Evolutionary conservation across 2,113 vertebrate genomes (phyloP).

Genomic region (Asarcornis scutulata): DNA sequence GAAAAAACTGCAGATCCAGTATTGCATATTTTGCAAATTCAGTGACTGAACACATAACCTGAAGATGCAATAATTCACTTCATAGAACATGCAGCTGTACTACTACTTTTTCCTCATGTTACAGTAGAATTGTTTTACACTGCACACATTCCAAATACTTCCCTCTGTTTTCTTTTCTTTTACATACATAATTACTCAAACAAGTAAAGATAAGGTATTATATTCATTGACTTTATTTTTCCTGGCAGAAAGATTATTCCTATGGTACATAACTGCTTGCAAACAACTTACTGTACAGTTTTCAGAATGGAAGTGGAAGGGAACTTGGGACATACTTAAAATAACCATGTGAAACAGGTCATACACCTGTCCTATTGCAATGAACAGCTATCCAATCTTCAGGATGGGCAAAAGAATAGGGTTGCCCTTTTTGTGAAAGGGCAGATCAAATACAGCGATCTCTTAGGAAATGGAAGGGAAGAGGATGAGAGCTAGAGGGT

Average conservation of each 20-base stretch:
- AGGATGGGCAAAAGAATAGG: not conserved
- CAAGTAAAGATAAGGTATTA: not conserved
- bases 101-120: not conserved
- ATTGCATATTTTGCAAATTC: not conserved
- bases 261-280: not conserved
- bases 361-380: not conserved
- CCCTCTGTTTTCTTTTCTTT: not conserved
- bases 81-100: not conserved
- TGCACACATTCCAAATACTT: fast-evolving
- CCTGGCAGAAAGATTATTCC: not conserved
- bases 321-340: not conserved
- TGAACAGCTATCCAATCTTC: not conserved
- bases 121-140: not conserved
- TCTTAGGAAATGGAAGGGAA: not conserved
- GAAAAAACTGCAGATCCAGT: not conserved
- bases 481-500: not conserved
- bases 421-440: not conserved
- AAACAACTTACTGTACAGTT: not conserved
- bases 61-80: not conserved
- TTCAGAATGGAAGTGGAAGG: not conserved
- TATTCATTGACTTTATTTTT: not conserved
- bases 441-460: not conserved
- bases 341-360: not conserved
- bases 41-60: not conserved
- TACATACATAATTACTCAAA: not conserved